Base-by-base conservation (phyloP, 1,140 invertebrate genomes). In the Aculops lycopersici region DNA sequence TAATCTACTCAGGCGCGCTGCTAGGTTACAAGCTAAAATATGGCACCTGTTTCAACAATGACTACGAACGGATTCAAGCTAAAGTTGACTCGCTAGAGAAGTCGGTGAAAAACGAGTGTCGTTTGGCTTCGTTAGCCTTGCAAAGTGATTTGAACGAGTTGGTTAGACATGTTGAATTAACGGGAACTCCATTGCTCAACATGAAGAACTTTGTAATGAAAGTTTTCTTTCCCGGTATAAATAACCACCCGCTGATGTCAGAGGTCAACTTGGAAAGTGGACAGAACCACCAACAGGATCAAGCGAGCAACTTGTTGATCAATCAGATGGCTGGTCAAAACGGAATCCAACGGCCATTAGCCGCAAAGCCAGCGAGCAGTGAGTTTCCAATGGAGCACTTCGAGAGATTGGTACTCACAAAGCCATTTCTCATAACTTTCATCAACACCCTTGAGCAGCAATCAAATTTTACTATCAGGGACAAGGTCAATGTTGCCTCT, bases 91-190 rank as follows among this genome's bases (percentile, higher is more conserved):
- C 83, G n/a, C 60, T 95, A 36, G n/a, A n/a, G n/a, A n/a, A n/a
- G n/a, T n/a, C n/a, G n/a, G n/a, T n/a, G n/a, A n/a, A n/a, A n/a
- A n/a, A n/a, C n/a, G 90, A 95, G 56, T 95, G 86, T 54, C 92
- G 94, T 60, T 74, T 88, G 63, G 90, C 88, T 2, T 97, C 97
- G 67, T 86, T 86, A 15, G 90, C 97, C 60, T 63, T 98, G 14
- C 90, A 97, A 63, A 98, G 88, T 2, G 88, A 95, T 58, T 92
- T 98, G 77, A 86, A 80, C 37, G 88, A 95, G 58, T 62, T 97
- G 47, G 90, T 81, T 21, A 83, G 79, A 24, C 83, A 95, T 61
- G 63, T 94, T 79, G 84, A 58, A 80, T 77, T 47, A 76, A 78
- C 5, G 3, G 84, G 86, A 2, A 92, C 94, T 49, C 86, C 86